Evolutionary conservation across 2,888 invertebrate genomes (phyloP).

Genomic region (Theristus sp.): DNA sequence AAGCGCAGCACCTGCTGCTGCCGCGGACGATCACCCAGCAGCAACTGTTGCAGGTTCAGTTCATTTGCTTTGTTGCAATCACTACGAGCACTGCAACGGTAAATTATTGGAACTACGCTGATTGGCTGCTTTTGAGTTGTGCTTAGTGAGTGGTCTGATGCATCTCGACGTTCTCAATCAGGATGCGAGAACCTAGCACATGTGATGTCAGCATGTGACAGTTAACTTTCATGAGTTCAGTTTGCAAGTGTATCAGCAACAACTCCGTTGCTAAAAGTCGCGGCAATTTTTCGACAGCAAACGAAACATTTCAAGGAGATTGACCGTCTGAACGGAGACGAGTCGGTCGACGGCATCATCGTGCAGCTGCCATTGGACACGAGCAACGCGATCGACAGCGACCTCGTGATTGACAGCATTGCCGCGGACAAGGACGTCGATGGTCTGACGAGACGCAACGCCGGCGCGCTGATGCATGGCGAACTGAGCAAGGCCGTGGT

Average conservation of each 20-base stretch:
- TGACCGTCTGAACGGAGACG: constrained; percentile 58
- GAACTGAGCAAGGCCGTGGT: constrained; percentile 54
- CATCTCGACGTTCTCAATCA: no score
- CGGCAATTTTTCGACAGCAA: no score
- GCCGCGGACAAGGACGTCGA: constrained; percentile 49
- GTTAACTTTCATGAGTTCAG: no score
- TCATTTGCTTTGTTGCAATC: constrained; percentile 3
- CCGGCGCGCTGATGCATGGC: constrained; percentile 72
- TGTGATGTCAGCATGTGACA: no score
- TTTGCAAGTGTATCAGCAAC: no score
- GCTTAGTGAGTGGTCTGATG: no score
- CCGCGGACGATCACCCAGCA: constrained; percentile 58
- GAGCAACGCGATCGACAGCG: constrained; percentile 62
- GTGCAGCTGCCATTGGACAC: constrained; percentile 59
- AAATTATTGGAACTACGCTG: no score
- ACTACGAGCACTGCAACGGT: not conserved
- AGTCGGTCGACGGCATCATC: constrained; percentile 40
- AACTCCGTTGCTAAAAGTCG: no score
- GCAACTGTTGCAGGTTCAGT: constrained; percentile 44
- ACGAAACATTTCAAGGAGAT: constrained; percentile 50
- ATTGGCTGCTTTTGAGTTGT: no score
- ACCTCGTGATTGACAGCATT: constrained; percentile 48
- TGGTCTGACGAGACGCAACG: constrained; percentile 49
- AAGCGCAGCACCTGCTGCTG: constrained; percentile 56
- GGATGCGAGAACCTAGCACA: no score